Base-by-base conservation (phyloP, 1,140 invertebrate genomes). In the Acromyrmex heyeri region DNA sequence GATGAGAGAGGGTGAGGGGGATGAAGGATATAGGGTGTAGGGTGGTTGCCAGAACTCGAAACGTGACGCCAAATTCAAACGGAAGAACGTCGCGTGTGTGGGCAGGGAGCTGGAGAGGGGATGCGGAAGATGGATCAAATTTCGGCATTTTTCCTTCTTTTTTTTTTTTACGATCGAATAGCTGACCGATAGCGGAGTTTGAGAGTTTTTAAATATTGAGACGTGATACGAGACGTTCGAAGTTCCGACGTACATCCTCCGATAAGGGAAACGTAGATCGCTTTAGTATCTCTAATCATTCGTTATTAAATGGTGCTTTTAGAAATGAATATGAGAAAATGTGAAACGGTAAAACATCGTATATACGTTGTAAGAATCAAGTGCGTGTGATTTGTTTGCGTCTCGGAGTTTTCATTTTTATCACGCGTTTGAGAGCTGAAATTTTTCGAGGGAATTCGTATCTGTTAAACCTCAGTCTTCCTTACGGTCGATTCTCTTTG, bases 31-130 rank as follows among this genome's bases (percentile, higher is more conserved):
- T 50, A 64, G 61, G 62, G 61, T 67, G 62, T 55, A 75, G 70
- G 70, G 85, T 67, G 89, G 87, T 91, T 91, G 90, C 83, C 89
- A 65, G 65, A 90, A 88, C 73, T 88, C 81, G 88, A 59, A 73
- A 34, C 57, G 88, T 70, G 79, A 76, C 73, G 87, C 53, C 24
- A 65, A 79, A 44, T 48, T 65, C 75, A 61, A 50, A 38, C 27
- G 86, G 30, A 65, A 64, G n/a, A 82, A 18, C 50, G 72, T n/a
- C 16, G 53, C 10, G 61, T 70, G 72, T 61, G 53, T 18, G 12
- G 50, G n/a, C 21, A 12, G 64, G 50, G 50, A 57, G 21, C 21
- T 79, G 34, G 78, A 89, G 64, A 73, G 48, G 55, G 44, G 48
- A 65, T 21, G 7, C 27, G 59, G 82, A 79, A 79, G 48, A 50